Conservation (phyloP, 2,797 vertebrate genomes). For the Tympanoctomys barrerae region DNA sequence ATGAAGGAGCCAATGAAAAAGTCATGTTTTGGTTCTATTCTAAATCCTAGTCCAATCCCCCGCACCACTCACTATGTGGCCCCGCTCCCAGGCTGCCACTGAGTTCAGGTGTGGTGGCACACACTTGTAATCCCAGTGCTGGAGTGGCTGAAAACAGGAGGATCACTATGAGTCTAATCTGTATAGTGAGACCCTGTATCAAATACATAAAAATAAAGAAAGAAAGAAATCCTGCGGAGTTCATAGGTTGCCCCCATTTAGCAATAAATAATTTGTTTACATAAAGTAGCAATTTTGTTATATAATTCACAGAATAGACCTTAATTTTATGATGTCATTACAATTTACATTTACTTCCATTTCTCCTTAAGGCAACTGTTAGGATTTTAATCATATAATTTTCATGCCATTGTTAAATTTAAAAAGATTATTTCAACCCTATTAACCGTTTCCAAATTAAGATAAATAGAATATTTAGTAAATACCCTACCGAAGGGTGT, state of each 20-base stretch:
- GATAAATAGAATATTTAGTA: neutral
- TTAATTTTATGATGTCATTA: neutral
- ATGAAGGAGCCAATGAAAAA: no score
- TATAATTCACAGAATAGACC: neutral
- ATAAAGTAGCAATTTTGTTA: slow-evolving; percentile 28
- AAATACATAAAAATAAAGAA: no score
- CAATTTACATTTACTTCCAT: neutral
- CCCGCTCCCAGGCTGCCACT: no score
- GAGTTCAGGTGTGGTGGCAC: no score
- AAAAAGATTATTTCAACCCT: neutral
- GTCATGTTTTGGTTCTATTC: neutral
- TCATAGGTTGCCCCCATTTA: neutral
- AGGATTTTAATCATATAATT: slow-evolving; percentile 5
- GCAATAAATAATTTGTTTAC: neutral
- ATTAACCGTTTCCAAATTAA: neutral
- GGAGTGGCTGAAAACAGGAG: no score
- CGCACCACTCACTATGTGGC: no score
- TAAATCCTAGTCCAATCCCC: neutral
- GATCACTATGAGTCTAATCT: no score
- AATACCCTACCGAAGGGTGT: neutral
- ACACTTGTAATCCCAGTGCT: no score
- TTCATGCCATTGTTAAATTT: slow-evolving; percentile 14
- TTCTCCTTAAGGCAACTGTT: neutral
- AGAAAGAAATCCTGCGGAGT: neutral
- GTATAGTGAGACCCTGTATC: no score